Evolutionary conservation across 2,113 vertebrate species (phyloP), one percentile per base, ranked within the genome.

Genomic region (Zosterops borbonicus): DNA sequence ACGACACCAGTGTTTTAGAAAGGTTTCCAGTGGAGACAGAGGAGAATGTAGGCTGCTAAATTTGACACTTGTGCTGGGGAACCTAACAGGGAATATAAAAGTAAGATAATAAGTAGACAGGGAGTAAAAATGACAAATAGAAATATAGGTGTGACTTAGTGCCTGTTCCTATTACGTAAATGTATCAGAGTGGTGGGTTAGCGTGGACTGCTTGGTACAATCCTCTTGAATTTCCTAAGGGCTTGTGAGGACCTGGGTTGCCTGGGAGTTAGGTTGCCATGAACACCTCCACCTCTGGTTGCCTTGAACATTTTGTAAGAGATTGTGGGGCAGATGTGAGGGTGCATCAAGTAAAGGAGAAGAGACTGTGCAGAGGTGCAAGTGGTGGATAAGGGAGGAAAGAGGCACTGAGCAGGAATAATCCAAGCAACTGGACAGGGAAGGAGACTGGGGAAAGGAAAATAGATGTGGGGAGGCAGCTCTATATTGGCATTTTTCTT

Each of bases 401-500:
- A 53, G 23, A 1, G 42, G 18, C 35, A 18, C 18, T 29, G 39
- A 29, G 24, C 0, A 0, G 39, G 33, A 79, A 68, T 64, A 77
- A 89, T 73, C 49, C 49, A 35, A 44, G 59, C 37, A 84, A 69
- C 24, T 53, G 50, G 37, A 56, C 12, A 74, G 78, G 31, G 19
- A 86, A 77, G 35, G 44, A 86, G 23, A 39, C 12, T 1, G 1
- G 6, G 28, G 19, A 52, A 69, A n/a, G 10, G 19, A 65, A 73
- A 77, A 77, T 4, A 24, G 11, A n/a, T 21, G 16, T 42, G 19
- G 7, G 19, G 37, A 83, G 17, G 27, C 27, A 86, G 53, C 13
- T 87, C n/a, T 39, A 7, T 16, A 7, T 28, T 42, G 39, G 2
- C 2, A 42, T 71, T 91, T 82, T 35, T 29, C 10, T 50, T 42